Conservation (phyloP, 2,888 invertebrate genomes). For the Sesia apiformis region DNA sequence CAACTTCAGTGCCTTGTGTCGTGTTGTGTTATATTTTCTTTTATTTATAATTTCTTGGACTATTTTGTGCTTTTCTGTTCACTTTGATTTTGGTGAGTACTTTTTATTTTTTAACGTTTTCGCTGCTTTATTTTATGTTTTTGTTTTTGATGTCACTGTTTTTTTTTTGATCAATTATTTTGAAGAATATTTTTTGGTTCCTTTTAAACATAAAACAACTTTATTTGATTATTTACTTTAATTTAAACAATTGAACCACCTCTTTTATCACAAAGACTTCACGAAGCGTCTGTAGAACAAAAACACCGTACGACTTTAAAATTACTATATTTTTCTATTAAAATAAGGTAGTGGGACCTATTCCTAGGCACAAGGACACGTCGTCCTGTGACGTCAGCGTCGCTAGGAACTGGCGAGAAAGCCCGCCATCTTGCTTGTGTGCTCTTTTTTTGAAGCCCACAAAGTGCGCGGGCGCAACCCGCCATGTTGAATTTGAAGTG, state of each 20-base stretch:
- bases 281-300: background rate
- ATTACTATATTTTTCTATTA: constrained; percentile 20
- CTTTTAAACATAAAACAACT: too few species aligned
- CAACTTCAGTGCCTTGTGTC: constrained; percentile 7
- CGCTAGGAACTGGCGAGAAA: constrained; percentile 68
- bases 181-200: too few species aligned
- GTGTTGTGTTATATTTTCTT: constrained; percentile 17
- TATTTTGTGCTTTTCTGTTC: constrained; percentile 47
- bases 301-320: constrained; percentile 9
- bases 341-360: constrained; percentile 34
- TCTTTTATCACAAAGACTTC: constrained; percentile 3
- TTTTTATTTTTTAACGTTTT: constrained; percentile 25
- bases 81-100: constrained; percentile 53
- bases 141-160: background rate
- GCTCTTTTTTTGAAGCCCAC: constrained; percentile 66
- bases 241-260: too few species aligned
- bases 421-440: constrained; percentile 67
- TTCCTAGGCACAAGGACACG: constrained; percentile 60
- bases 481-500: constrained; percentile 11
- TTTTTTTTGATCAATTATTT: too few species aligned
- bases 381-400: constrained; percentile 67
- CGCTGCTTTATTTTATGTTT: constrained; percentile 9
- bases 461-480: constrained; percentile 51
- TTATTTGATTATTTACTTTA: too few species aligned
- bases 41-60: constrained; percentile 50